Evolutionary conservation across 2,888 invertebrate species (phyloP), one percentile per base, ranked within the genome.

Genomic region (Pristionchus entomophagus): DNA sequence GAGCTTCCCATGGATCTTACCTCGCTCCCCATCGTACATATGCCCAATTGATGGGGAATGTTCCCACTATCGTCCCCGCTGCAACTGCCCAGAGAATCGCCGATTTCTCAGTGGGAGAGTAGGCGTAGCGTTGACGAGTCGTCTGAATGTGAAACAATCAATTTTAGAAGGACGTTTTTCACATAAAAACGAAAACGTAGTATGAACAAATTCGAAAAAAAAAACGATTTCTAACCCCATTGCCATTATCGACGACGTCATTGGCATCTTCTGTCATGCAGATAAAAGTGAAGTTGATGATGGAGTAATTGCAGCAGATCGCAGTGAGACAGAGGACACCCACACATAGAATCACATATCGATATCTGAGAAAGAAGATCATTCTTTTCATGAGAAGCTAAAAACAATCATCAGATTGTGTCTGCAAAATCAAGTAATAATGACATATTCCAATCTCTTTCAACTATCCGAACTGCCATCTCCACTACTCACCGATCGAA

Each of bases 1-100:
- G n/a, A n/a, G n/a, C 45, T 45, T 45, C 45, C 45, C 14, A 10
- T 45, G 8, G 35, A 59, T 2, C 65, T 2, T 35, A 90, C 88
- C 89, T 87, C 14, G 91, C 91, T 32, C 92, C 91, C 83, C 86
- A 91, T 41, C 86, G 88, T 14, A 91, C 89, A 83, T 91, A 92
- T 1, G 88, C 86, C 65, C 87, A 90, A 84, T 90, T 91, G 85
- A 91, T 89, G 22, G 92, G 92, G 80, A 91, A 90, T 10, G 91
- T 91, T 17, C 91, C 91, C 10, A 92, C 78, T 78, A 92, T 89
- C 10, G 90, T 90, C 14, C 91, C 92, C 22, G 89, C 87, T 19
- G 91, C 91, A 1, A 91, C 91, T 10, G 91, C 89, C 91, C 91
- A 92, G 51, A 91, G 88, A 41, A 91, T 90, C 1, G 86, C 59